Base-by-base conservation (phyloP, 1,140 invertebrate species). In the Drosophila lini region DNA sequence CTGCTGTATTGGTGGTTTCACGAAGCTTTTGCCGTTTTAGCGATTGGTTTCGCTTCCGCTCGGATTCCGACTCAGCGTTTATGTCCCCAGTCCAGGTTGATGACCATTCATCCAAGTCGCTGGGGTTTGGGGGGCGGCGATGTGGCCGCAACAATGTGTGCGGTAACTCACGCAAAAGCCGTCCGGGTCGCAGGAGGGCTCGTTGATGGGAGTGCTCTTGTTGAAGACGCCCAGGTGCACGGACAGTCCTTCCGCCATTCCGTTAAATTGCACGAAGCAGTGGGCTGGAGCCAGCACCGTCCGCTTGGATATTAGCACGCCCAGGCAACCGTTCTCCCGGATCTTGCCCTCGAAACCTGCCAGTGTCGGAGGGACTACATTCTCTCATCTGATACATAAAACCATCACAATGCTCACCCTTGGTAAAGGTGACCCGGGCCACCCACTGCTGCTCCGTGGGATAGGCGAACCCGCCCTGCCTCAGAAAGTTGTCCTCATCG, bases 381-480 rank as follows among this genome's bases (percentile, higher is more conserved):
- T 11, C 1, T 13, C 3, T 4, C 9, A 15, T 3, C 13, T 4
- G 1, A 15, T 3, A 15, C 13, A 16, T 8, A 22, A 11, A 1
- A 1, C 13, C 9, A 15, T 7, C 3, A 1, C 25, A 3, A 9
- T 36, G 25, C 71, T 76, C 42, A 89, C 84, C 81, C 42, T 78
- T 75, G 8, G 3, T 28, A 34, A 75, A 89, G 0, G 57, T 61
- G 8, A 88, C 78, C 1, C 77, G 80, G 3, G 55, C 84, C 38
- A 88, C 13, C 84, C 84, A 88, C 48, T 84, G 84, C 31, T 88
- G 84, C 42, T 88, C 84, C 0, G 80, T 80, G 36, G 84, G 84
- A 16, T 69, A 44, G 3, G 84, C 83, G 42, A 50, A 82, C 0
- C 4, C 6, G 0, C 2, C 7, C 13, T 78, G 67, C 7, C 56